Percentiles rank a stretch among this genome's conserved stretches.
Conservation (phyloP, 1,140 invertebrate species). For the Drosophila fuyamai region DNA sequence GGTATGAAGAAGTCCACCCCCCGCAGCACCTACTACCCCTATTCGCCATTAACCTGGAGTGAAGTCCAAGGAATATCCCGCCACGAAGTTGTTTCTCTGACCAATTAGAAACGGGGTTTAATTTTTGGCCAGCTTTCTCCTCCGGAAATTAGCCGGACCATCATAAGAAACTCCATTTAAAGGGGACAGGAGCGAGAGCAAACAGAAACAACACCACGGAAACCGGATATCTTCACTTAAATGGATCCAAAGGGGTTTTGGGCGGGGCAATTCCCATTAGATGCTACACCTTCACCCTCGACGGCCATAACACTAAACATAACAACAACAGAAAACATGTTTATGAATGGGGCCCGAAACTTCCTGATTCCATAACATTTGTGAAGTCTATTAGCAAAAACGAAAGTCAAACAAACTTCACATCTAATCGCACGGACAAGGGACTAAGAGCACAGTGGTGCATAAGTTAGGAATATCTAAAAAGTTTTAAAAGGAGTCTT, state of each 20-base stretch:
- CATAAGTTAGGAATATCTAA: not conserved
- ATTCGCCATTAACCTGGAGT: constrained; percentile 8
- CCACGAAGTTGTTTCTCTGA: constrained; percentile 3
- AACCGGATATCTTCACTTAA: constrained; percentile 56
- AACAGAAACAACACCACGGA: constrained; percentile 24
- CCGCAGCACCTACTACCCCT: constrained; percentile 1
- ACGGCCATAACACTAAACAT: constrained; percentile 31
- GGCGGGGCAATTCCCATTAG: constrained; percentile 17
- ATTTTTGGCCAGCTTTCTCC: constrained; percentile 50
- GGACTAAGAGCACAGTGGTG: constrained; percentile 9
- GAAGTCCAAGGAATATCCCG: not conserved
- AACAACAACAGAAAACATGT: constrained; percentile 13
- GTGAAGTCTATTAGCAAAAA: constrained; percentile 72
- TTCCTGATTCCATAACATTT: constrained; percentile 67
- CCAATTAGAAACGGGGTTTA: constrained; percentile 57
- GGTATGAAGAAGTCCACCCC: constrained; percentile 4
- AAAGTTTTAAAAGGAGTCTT: not conserved
- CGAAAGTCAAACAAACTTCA: constrained; percentile 66
- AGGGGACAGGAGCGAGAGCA: not conserved
- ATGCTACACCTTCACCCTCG: constrained; percentile 19
- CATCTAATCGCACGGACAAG: constrained; percentile 33
- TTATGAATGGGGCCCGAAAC: constrained; percentile 3
- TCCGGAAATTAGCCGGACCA: constrained; percentile 52
- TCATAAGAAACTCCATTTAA: constrained; percentile 6
- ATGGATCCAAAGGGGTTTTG: constrained; percentile 1